A percentile compares a stretch with the other conserved stretches of the same genome.
phyloP scores from a whole-genome alignment of 2,797 vertebrate genomes.

The Coregonus sp. region DNA sequence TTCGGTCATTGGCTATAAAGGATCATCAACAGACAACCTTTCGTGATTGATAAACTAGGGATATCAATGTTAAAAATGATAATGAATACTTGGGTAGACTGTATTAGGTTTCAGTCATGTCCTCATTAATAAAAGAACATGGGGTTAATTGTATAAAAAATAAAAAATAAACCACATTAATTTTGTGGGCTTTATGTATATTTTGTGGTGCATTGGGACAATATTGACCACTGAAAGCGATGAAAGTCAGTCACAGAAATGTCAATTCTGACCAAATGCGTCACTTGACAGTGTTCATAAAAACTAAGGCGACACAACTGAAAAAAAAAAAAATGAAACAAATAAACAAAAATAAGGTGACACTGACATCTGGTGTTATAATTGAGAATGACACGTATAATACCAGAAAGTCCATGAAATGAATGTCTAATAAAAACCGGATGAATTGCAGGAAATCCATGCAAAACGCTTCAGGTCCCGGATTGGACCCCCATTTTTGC shows the following conservation, averaged over 20 bases:
- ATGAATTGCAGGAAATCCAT: too few relatives aligned
- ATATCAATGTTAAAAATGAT: too few relatives aligned
- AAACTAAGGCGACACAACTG: not conserved
- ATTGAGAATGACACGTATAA: too few relatives aligned
- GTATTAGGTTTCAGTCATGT: not conserved
- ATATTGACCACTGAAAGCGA: not conserved
- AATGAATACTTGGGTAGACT: not conserved
- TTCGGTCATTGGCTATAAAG: not conserved
- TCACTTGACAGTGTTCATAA: not conserved
- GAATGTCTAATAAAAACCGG: too few relatives aligned
- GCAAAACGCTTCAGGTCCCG: too few relatives aligned
- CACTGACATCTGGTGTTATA: conserved; percentile 60
- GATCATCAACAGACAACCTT: not conserved
- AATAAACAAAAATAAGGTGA: conserved; percentile 13
- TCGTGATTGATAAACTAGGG: not conserved
- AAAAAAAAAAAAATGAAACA: too few relatives aligned
- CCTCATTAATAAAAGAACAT: not conserved
- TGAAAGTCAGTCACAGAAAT: not conserved
- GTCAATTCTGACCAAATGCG: not conserved
- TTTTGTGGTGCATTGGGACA: too few relatives aligned
- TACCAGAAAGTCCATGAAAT: too few relatives aligned
- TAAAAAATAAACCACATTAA: too few relatives aligned
- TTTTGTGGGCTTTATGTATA: too few relatives aligned
- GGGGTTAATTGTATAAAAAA: not conserved
- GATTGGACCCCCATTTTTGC: too few relatives aligned